Base-by-base conservation (phyloP, 2,113 vertebrate genomes). In the Gallinago paraguaiae region DNA sequence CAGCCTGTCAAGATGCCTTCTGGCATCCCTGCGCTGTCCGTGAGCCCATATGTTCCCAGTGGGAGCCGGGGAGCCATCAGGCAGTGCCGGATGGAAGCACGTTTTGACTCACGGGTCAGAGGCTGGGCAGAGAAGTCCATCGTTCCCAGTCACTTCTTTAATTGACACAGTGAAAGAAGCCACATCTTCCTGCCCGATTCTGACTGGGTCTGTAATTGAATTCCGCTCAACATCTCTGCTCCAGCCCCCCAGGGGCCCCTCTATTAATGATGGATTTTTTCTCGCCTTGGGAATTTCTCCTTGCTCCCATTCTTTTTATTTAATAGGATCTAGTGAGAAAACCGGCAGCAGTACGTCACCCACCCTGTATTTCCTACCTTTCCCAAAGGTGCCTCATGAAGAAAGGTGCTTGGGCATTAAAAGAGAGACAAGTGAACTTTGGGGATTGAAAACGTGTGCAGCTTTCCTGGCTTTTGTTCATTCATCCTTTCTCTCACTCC, bases 151-250 rank as follows among this genome's bases (percentile, higher is more conserved):
- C 84, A 3, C 74, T 82, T 33, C 81, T 91, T 90, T 95, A 96
- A 97, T 95, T 95, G 95, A 93, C 92, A 86, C 37, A 10, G 70
- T 92, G 92, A 95, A 89, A 94, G 82, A 83, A 96, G 82, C 86
- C 94, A 95, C 91, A 51, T 95, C 95, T 97, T 96, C 92, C 95
- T 92, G 86, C 86, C 63, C 74, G 51, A 51, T 95, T 65, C 90
- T 88, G 90, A 92, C 80, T 37, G 3, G 59, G 23, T 90, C 94
- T 84, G 39, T 97, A 96, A 97, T 96, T 94, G 88, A 96, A 97
- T 96, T 94, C 54, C 6, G 82, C 77, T 77, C 93, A n/a, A 65
- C 88, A 70, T 90, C 95, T 94, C 92, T 1, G 71, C 27, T 82
- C 14, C 78, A 63, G 61, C 67, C 75, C 88, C 59, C 14, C 67